Base-by-base conservation (phyloP, 2,888 invertebrate species). In the Sminthurides aquaticus region DNA sequence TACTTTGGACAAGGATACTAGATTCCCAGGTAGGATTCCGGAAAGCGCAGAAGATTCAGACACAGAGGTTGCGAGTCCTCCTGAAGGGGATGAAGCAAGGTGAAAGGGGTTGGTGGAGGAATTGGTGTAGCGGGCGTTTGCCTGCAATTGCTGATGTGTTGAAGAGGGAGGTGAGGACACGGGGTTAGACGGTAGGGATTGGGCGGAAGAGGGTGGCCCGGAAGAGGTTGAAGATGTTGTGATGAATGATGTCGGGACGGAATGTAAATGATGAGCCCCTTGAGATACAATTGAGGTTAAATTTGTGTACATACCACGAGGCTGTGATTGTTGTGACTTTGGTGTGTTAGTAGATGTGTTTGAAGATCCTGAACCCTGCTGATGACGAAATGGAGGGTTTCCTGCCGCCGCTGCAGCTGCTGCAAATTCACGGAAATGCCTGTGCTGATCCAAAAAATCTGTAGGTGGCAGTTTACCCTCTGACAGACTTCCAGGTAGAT, bases 271-370 rank as follows among this genome's bases (percentile, higher is more conserved):
- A 28, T 67, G 69, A 11, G 15, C 43, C 1, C 26, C 25, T 34
- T 70, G 71, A 18, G 69, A 65, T 49, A 70, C 70, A 55, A 70
- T 68, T 27, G 72, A 70, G 29, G 66, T 68, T 8, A 71, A 49
- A 62, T 72, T 72, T 43, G 72, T 69, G 58, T 72, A 72, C 65
- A 72, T 69, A n/a, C 70, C 29, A 20, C 27, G 49, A n/a, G 64
- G 64, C 18, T 24, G 25, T 57, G 57, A 62, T 62, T 60, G 5
- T 34, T 34, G 43, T 34, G 43, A 34, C 43, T n/a, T n/a, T n/a
- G n/a, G n/a, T n/a, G 43, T 34, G 15, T 34, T 34, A 34, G 5
- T 63, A n/a, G n/a, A n/a, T n/a, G n/a, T n/a, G n/a, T n/a, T n/a
- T n/a, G n/a, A n/a, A n/a, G 62, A 29, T 18, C 49, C 60, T 59